Evolutionary conservation across 2,113 vertebrate species (phyloP).

Genomic region (Synchiropus splendidus): DNA sequence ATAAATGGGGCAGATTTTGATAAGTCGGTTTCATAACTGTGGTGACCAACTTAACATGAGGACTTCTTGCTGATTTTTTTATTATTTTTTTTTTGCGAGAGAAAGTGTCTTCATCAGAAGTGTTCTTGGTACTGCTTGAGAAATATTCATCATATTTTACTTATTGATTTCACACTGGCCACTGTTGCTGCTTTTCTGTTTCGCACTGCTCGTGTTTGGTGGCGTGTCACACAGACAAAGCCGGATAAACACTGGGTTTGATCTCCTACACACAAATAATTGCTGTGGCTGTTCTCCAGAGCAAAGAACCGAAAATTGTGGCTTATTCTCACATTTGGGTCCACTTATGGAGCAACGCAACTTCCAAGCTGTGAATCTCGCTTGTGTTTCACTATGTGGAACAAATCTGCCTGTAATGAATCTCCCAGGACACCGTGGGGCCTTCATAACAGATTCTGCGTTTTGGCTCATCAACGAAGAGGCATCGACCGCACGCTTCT

Average conservation of each 20-base stretch:
- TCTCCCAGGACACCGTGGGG: slow-evolving; percentile 47
- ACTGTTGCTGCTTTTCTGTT: slow-evolving; percentile 5
- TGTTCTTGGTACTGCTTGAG: not conserved
- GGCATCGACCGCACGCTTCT: slow-evolving; percentile 19
- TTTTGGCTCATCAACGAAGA: slow-evolving; percentile 18
- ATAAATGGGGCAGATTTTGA: not conserved
- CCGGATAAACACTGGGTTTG: slow-evolving; percentile 30
- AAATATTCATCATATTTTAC: slow-evolving; percentile 11
- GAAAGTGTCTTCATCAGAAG: not conserved
- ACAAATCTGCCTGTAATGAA: slow-evolving; percentile 54
- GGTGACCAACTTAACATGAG: too few species aligned
- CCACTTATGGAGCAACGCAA: slow-evolving; percentile 39
- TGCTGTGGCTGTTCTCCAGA: slow-evolving; percentile 19
- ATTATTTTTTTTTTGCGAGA: too few species aligned
- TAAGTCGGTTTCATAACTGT: not conserved
- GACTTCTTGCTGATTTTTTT: too few species aligned
- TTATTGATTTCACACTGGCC: slow-evolving; percentile 17
- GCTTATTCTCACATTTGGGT: slow-evolving; percentile 28
- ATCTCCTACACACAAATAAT: slow-evolving; percentile 34
- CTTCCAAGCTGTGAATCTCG: slow-evolving; percentile 43
- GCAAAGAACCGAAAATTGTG: slow-evolving; percentile 23
- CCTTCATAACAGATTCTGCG: slow-evolving; percentile 27
- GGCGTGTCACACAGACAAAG: slow-evolving; percentile 19
- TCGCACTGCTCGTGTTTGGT: slow-evolving; percentile 4
- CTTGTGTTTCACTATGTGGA: slow-evolving; percentile 59